A percentile compares a stretch with the other conserved stretches of the same genome.
These are phyloP conservation scores for Mystacornis crossleyi DNA, from an alignment of 2,113 vertebrate genomes.

Conservation along the genomic window DNA sequence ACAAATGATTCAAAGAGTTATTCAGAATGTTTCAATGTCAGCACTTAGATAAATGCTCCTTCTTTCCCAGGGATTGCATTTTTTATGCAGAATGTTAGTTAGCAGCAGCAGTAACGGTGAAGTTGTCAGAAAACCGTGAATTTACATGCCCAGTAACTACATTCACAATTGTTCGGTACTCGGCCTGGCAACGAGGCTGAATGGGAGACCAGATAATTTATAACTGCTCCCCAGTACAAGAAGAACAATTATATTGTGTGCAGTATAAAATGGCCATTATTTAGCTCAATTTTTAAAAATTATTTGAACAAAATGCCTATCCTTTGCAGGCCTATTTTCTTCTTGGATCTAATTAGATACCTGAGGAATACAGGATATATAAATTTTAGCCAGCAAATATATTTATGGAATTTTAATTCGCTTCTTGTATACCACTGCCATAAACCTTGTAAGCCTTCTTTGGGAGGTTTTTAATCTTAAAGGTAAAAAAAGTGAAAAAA, in stretches of 20 bases:
- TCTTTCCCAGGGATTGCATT: conserved; percentile 67
- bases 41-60: conserved; percentile 70
- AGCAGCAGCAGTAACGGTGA: conserved; percentile 45
- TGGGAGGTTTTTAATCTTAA: conserved; percentile 56
- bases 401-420: conserved; percentile 74
- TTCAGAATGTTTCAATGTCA: conserved; percentile 76
- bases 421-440: conserved; percentile 38
- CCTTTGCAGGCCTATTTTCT: conserved; percentile 64
- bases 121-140: conserved; percentile 63
- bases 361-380: conserved; percentile 63
- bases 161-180: conserved; percentile 67
- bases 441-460: conserved; percentile 56
- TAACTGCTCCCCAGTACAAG: conserved; percentile 66
- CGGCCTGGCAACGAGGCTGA: conserved; percentile 47
- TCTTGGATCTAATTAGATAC: conserved; percentile 72
- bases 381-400: conserved; percentile 69
- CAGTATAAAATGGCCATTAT: conserved; percentile 72
- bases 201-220: conserved; percentile 72
- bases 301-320: conserved; percentile 67
- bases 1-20: conserved; percentile 71
- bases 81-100: conserved; percentile 70
- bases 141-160: conserved; percentile 62
- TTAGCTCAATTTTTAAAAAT: conserved; percentile 71
- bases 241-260: conserved; percentile 72
- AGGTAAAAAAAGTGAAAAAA: neutral